These are phyloP conservation scores for Philopotamus ludificatus DNA, from an alignment of 1,140 invertebrate genomes.

Conservation along the genomic window DNA sequence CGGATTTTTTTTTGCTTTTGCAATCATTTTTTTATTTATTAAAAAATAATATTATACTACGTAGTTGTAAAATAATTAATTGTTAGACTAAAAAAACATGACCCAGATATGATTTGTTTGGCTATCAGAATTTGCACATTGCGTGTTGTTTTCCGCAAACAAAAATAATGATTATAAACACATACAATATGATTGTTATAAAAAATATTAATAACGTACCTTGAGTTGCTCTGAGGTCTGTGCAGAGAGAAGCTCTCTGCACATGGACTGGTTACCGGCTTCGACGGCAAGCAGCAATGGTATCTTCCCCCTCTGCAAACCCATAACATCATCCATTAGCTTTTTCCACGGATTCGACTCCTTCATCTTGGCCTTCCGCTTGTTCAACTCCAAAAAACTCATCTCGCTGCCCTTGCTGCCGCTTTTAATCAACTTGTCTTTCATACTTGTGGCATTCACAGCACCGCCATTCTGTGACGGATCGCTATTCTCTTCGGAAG, in stretches of 20 bases:
- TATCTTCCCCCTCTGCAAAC: slow-evolving; percentile 83
- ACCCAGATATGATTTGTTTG: no score
- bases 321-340: slow-evolving; percentile 55
- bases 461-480: slow-evolving; percentile 8
- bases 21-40: no score
- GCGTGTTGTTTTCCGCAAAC: no score
- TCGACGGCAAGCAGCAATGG: slow-evolving; percentile 91
- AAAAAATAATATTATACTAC: neutral
- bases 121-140: no score
- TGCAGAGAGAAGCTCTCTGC: slow-evolving; percentile 82
- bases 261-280: slow-evolving; percentile 89
- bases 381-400: slow-evolving; percentile 59
- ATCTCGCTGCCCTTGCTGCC: slow-evolving; percentile 51
- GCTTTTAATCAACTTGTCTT: slow-evolving; percentile 29
- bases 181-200: neutral
- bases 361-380: slow-evolving; percentile 54
- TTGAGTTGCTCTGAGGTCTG: slow-evolving; percentile 78
- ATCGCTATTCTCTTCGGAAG: slow-evolving; percentile 26
- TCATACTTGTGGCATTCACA: neutral
- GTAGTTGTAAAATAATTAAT: neutral
- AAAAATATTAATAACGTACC: slow-evolving; percentile 46
- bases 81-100: no score
- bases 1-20: no score
- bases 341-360: slow-evolving; percentile 52
- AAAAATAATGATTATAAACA: no score